phyloP scores from a whole-genome alignment of 2,888 invertebrate genomes.

The Papilio elwesi region DNA sequence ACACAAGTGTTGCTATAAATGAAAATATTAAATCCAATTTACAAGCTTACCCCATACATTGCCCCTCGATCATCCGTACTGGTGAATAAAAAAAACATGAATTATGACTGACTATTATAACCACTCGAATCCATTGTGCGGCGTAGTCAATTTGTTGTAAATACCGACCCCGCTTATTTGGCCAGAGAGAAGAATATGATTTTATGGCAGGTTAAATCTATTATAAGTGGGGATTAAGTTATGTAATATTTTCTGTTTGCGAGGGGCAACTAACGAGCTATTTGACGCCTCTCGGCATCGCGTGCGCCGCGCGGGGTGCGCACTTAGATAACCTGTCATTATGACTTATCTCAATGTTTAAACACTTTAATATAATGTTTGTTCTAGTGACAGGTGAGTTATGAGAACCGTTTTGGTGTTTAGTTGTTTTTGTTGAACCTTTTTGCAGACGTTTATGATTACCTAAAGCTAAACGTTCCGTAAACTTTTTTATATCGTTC shows the following conservation, averaged over 20 bases:
- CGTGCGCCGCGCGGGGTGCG: constrained; percentile 54
- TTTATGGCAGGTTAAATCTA: constrained; percentile 83
- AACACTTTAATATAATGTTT: constrained; percentile 64
- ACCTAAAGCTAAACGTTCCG: not conserved
- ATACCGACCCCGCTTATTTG: constrained; percentile 74
- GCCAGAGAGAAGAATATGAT: constrained; percentile 77
- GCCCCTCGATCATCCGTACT: constrained; percentile 72
- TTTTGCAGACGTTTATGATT: constrained; percentile 9
- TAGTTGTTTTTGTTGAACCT: constrained; percentile 2
- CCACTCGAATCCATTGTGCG: constrained; percentile 73
- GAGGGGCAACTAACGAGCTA: constrained; percentile 78
- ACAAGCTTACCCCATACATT: constrained; percentile 66
- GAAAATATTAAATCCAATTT: constrained; percentile 84
- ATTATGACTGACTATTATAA: constrained; percentile 81
- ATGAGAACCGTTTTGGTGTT: constrained; percentile 50
- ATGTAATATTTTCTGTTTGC: constrained; percentile 80
- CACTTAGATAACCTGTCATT: constrained; percentile 53
- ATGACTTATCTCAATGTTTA: constrained; percentile 37
- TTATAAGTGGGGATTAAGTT: constrained; percentile 82
- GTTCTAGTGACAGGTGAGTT: constrained; percentile 73
- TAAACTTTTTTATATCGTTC: not conserved
- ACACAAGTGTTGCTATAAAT: constrained; percentile 78
- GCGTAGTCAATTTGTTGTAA: constrained; percentile 73
- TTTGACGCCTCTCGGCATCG: constrained; percentile 78
- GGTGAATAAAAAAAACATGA: constrained; percentile 66